These are phyloP conservation scores for Orchestes rusci DNA, from an alignment of 2,888 invertebrate species.

Conservation along the genomic window DNA sequence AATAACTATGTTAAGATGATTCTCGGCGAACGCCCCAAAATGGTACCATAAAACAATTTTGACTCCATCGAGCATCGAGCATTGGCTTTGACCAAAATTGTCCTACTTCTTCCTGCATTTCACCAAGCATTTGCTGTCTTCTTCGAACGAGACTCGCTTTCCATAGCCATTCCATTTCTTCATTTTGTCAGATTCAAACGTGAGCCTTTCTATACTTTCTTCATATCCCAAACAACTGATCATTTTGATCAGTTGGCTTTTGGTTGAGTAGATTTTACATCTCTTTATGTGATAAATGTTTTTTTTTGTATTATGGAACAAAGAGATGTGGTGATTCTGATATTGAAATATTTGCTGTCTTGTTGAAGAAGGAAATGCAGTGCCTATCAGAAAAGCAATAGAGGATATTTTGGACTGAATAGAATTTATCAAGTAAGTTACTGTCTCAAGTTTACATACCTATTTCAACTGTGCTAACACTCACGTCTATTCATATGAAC, in stretches of 20 bases:
- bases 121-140: slow-evolving; percentile 25
- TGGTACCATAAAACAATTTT: neutral
- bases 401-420: neutral
- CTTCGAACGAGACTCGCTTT: slow-evolving; percentile 32
- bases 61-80: too few species aligned
- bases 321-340: slow-evolving; percentile 29
- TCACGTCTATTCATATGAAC: too few species aligned
- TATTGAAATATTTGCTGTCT: slow-evolving; percentile 28
- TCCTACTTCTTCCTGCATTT: slow-evolving; percentile 26
- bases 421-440: neutral
- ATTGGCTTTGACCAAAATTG: slow-evolving; percentile 16
- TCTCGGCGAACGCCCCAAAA: too few species aligned
- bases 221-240: too few species aligned
- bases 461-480: too few species aligned
- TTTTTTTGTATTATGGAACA: slow-evolving; percentile 29
- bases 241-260: neutral
- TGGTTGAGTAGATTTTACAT: neutral
- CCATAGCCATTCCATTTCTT: slow-evolving; percentile 22
- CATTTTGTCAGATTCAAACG: slow-evolving; percentile 12
- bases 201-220: too few species aligned
- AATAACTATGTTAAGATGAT: too few species aligned
- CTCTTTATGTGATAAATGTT: neutral
- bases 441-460: neutral
- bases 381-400: slow-evolving; percentile 1
- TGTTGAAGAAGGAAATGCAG: slow-evolving; percentile 16